phyloP scores from a whole-genome alignment of 2,113 vertebrate genomes.

The Engraulis encrasicolus region DNA sequence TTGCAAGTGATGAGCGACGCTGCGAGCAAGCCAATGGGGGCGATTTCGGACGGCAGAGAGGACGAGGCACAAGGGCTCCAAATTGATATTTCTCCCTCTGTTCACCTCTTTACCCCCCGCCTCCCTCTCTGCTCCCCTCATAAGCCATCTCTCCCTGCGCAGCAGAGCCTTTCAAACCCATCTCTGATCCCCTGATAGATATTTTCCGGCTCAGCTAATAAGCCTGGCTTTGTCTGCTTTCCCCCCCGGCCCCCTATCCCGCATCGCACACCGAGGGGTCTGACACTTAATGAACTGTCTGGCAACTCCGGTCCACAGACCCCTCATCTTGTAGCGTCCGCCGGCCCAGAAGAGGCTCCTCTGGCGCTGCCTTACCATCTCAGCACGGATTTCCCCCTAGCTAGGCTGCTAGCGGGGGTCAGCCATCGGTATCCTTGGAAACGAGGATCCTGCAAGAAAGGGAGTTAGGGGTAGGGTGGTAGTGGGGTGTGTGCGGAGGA shows the following conservation, averaged over 20 bases:
- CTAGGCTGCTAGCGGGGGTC: constrained; percentile 82
- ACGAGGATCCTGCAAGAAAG: constrained; percentile 54
- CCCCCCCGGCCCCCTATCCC: constrained; percentile 63
- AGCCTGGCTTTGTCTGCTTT: constrained; percentile 86
- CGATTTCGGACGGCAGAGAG: constrained; percentile 31
- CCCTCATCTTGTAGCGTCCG: constrained; percentile 68
- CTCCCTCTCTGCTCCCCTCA: constrained; percentile 50
- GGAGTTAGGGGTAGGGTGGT: constrained; percentile 50
- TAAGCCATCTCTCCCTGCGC: constrained; percentile 14
- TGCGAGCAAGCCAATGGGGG: neutral
- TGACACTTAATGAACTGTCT: constrained; percentile 98
- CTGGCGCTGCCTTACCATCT: constrained; percentile 73
- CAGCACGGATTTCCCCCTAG: constrained; percentile 82
- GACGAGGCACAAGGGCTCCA: constrained; percentile 50
- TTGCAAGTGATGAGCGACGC: neutral
- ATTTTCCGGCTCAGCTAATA: constrained; percentile 93
- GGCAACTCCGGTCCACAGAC: constrained; percentile 85
- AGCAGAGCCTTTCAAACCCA: constrained; percentile 79
- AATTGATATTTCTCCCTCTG: constrained; percentile 54
- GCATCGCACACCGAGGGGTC: constrained; percentile 87
- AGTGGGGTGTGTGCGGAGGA: constrained; percentile 56
- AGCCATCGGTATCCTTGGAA: constrained; percentile 76
- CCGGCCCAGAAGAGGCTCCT: constrained; percentile 54
- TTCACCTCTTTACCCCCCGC: constrained; percentile 20
- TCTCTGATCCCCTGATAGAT: constrained; percentile 90